phyloP scores from a whole-genome alignment of 2,888 invertebrate species.

The Aleiodes testaceus region DNA sequence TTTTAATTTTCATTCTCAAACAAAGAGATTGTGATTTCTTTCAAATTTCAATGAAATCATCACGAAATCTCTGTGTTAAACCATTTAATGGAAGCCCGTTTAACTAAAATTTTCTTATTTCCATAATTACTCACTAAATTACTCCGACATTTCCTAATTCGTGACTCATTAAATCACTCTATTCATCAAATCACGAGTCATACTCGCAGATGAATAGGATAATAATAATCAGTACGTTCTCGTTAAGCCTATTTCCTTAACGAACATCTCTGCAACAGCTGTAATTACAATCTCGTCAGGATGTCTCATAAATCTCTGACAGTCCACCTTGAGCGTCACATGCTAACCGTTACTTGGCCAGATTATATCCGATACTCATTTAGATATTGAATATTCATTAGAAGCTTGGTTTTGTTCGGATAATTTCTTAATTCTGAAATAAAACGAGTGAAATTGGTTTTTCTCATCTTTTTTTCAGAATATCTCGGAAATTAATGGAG shows the following conservation, averaged over 20 bases:
- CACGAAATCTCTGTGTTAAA: no score
- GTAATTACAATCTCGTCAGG: slow-evolving; percentile 30
- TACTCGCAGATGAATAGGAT: slow-evolving; percentile 7
- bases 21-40: no score
- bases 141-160: neutral
- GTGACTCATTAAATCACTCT: slow-evolving; percentile 7
- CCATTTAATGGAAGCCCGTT: no score
- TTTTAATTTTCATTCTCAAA: no score
- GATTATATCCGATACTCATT: slow-evolving; percentile 26
- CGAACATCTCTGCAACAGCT: slow-evolving; percentile 17
- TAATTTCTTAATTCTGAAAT: no score
- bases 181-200: slow-evolving; percentile 17
- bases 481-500: no score
- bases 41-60: no score
- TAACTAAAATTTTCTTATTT: neutral
- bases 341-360: slow-evolving; percentile 17
- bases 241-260: slow-evolving; percentile 20
- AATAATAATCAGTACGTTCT: slow-evolving; percentile 27
- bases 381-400: slow-evolving; percentile 25
- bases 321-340: slow-evolving; percentile 17
- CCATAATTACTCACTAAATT: neutral
- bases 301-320: slow-evolving; percentile 30
- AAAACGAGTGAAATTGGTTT: no score
- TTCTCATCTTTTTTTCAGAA: no score
- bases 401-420: neutral